These are phyloP conservation scores for Triplophysa tibetana DNA, from an alignment of 2,113 vertebrate genomes.

Conservation along the genomic window DNA sequence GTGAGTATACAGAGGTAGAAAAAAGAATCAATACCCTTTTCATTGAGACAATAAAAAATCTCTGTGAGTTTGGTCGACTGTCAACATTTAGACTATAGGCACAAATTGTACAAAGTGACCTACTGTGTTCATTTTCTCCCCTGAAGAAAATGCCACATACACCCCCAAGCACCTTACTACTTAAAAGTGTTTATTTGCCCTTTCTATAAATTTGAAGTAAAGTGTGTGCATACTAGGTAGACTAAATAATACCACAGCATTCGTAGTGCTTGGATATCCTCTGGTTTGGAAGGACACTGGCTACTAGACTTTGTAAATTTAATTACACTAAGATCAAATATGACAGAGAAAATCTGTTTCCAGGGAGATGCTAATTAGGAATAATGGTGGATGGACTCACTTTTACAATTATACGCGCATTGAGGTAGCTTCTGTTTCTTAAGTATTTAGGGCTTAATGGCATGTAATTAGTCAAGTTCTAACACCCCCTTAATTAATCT, in stretches of 20 bases:
- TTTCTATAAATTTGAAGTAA: conserved; percentile 9
- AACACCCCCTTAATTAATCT: conserved; percentile 54
- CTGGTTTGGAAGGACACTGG: conserved; percentile 8
- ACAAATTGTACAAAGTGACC: conserved; percentile 29
- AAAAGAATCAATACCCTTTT: conserved; percentile 30
- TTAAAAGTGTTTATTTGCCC: background rate
- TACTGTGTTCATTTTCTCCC: conserved; percentile 8
- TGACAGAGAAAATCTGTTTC: conserved; percentile 33
- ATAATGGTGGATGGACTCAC: conserved; percentile 33
- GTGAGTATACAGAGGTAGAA: conserved; percentile 17
- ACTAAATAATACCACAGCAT: background rate
- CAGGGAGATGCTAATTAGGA: conserved; percentile 46
- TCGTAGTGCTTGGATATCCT: background rate
- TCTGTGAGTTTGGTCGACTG: conserved; percentile 16
- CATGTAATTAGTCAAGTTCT: conserved; percentile 54
- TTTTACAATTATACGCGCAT: conserved; percentile 45
- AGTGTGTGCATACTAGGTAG: background rate
- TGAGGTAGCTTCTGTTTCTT: conserved; percentile 38
- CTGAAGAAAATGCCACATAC: conserved; percentile 26
- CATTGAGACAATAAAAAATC: conserved; percentile 33
- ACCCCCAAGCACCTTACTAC: background rate
- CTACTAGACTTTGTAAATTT: conserved; percentile 21
- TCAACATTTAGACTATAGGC: background rate
- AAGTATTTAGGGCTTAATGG: conserved; percentile 44
- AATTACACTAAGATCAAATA: conserved; percentile 53